Conservation (phyloP, 30 jellyfish, hydroid and myxozoan species). For the Turritopsis rubra region DNA sequence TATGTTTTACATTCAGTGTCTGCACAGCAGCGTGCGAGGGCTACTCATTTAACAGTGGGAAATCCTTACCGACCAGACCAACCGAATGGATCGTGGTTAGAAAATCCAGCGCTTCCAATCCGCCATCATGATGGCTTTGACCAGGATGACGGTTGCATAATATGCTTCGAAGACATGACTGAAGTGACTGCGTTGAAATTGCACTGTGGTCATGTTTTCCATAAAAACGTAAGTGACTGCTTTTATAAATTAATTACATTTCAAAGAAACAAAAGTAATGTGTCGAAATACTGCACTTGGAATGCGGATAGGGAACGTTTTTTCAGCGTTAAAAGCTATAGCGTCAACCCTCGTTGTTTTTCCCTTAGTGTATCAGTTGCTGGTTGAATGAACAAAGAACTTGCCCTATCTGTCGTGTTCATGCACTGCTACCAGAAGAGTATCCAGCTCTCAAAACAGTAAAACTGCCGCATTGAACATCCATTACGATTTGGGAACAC, state of each 20-base stretch:
- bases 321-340: too few relatives aligned
- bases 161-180: slow-evolving; percentile 78
- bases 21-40: slow-evolving; percentile 18
- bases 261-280: too few relatives aligned
- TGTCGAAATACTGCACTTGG: too few relatives aligned
- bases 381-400: slow-evolving; percentile 92
- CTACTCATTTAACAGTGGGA: neutral
- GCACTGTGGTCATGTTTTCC: slow-evolving; percentile 85
- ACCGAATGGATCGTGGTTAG: slow-evolving; percentile 8
- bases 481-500: too few relatives aligned
- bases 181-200: slow-evolving; percentile 27
- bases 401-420: slow-evolving; percentile 93
- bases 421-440: slow-evolving; percentile 84
- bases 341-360: too few relatives aligned
- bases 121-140: slow-evolving; percentile 43
- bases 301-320: neutral
- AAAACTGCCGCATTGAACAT: neutral
- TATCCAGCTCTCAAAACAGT: slow-evolving; percentile 52
- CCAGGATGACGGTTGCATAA: slow-evolving; percentile 72
- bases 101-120: slow-evolving; percentile 4
- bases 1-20: neutral
- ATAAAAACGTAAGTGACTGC: slow-evolving; percentile 75
- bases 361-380: slow-evolving; percentile 82
- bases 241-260: too few relatives aligned
- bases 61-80: neutral